phyloP scores from a whole-genome alignment of 2,113 vertebrate species.

The Gallinago undulata region DNA sequence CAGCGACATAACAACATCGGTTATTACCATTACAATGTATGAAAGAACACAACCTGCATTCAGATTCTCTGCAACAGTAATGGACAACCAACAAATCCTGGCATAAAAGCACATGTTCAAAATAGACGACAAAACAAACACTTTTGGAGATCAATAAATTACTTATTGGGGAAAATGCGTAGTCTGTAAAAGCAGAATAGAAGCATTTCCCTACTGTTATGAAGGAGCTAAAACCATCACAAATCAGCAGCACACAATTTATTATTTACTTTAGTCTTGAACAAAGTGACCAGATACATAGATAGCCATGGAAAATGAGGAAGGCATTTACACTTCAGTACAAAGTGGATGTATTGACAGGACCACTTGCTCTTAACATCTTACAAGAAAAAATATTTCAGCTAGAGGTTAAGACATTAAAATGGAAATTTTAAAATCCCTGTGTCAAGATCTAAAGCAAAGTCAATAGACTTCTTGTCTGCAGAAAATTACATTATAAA shows the following conservation, averaged over 20 bases:
- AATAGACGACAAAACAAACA: not conserved
- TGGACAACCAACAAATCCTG: not conserved
- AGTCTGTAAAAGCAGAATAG: not conserved
- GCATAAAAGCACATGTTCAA: not conserved
- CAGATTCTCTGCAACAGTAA: not conserved
- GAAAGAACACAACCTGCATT: not conserved
- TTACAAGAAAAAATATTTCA: not conserved
- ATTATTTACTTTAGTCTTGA: not conserved
- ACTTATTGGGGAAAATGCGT: not conserved
- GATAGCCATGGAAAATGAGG: not conserved
- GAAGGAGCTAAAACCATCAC: not conserved
- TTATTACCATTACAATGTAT: not conserved
- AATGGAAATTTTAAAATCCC: not conserved
- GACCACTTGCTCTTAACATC: not conserved
- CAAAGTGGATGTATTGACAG: not conserved
- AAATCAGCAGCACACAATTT: not conserved
- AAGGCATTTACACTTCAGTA: not conserved
- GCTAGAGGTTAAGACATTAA: not conserved
- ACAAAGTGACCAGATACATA: not conserved
- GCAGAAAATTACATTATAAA: not conserved
- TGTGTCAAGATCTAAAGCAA: not conserved
- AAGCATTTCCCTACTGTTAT: not conserved
- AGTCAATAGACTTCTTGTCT: not conserved
- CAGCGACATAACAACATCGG: not conserved
- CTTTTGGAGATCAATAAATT: not conserved